These are phyloP conservation scores for Elephas maximus DNA, from an alignment of 2,113 vertebrate species.

Conservation along the genomic window DNA sequence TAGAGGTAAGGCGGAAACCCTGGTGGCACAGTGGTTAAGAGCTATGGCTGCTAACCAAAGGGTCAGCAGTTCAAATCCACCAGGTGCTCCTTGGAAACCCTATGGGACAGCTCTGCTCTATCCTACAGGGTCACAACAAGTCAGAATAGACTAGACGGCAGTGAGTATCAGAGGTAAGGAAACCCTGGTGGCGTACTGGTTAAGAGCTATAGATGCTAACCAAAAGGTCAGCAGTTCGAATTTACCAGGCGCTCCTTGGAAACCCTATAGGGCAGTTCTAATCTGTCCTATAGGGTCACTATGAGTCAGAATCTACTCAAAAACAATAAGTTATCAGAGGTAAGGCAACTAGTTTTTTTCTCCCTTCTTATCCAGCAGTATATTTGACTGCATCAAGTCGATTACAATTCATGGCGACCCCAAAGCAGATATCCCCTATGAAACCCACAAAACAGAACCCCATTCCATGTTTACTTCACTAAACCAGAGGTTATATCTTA, in stretches of 20 bases:
- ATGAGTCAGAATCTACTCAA: too few relatives aligned
- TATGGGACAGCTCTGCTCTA: neutral
- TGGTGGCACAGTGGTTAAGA: too few relatives aligned
- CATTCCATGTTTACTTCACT: neutral
- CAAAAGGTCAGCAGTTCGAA: too few relatives aligned
- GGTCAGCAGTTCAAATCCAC: neutral
- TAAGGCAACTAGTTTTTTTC: too few relatives aligned
- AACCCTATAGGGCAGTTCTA: too few relatives aligned
- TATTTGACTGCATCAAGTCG: neutral
- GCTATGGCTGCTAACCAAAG: neutral
- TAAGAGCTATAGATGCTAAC: too few relatives aligned
- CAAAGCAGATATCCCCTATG: neutral
- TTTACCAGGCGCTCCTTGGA: too few relatives aligned
- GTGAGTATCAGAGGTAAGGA: too few relatives aligned
- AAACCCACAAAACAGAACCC: conserved; percentile 6
- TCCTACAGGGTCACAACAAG: neutral
- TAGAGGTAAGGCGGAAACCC: too few relatives aligned
- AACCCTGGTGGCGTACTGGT: too few relatives aligned
- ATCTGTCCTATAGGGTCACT: too few relatives aligned
- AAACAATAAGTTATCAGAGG: too few relatives aligned
- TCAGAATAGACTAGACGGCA: neutral
- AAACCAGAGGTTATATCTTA: neutral
- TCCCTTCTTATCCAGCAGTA: neutral
- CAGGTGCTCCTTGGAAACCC: neutral
- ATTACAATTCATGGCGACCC: neutral